Evolutionary conservation across 2,888 invertebrate species (phyloP).

Genomic region (Nasonia oneida): DNA sequence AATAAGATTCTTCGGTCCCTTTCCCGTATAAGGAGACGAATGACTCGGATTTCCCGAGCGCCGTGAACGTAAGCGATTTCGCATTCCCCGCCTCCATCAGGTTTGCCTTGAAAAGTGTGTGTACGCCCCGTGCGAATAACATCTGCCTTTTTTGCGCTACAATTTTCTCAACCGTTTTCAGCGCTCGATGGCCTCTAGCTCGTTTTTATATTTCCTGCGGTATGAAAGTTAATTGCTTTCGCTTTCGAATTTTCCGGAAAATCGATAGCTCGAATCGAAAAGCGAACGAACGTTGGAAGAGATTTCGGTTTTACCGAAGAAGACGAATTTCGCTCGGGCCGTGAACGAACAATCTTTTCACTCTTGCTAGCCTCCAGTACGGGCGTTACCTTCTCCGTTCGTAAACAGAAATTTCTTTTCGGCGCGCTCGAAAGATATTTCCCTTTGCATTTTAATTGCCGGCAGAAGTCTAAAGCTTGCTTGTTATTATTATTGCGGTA

Average conservation of each 20-base stretch:
- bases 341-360: not conserved
- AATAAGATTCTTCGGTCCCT: not conserved
- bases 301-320: not conserved
- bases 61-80: constrained; percentile 31
- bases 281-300: not conserved
- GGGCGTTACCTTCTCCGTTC: constrained; percentile 17
- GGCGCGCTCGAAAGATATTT: constrained; percentile 44
- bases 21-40: constrained; percentile 33
- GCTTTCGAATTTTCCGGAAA: not conserved
- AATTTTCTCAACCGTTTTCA: not conserved
- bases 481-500: constrained; percentile 31
- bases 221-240: not conserved
- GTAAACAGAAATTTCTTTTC: constrained; percentile 20
- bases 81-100: not conserved
- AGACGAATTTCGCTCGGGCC: not conserved
- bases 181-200: not conserved
- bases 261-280: not conserved
- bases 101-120: constrained; percentile 30
- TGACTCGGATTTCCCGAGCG: constrained; percentile 15
- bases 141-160: constrained; percentile 8
- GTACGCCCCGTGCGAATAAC: not conserved
- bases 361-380: not conserved
- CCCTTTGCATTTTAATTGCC: constrained; percentile 41
- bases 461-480: constrained; percentile 23
- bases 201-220: not conserved